phyloP scores from a whole-genome alignment of 2,888 invertebrate genomes.

The Apamea monoglypha region DNA sequence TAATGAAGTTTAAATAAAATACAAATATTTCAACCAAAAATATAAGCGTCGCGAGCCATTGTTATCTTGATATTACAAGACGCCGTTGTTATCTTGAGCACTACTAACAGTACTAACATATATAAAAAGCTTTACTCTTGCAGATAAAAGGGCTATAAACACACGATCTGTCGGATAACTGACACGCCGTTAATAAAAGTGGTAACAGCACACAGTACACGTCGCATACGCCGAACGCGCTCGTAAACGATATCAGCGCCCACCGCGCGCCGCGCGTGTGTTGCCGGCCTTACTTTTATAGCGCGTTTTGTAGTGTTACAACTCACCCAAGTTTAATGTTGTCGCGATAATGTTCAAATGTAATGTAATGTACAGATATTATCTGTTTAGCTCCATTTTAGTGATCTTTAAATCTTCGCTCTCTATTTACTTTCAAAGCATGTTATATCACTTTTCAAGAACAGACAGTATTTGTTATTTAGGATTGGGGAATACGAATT shows the following conservation, averaged over 20 bases:
- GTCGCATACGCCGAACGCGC: conserved; percentile 32
- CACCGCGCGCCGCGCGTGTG: conserved; percentile 41
- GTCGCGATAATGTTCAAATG: conserved; percentile 55
- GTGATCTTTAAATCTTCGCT: conserved; percentile 1
- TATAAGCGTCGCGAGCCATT: conserved; percentile 28
- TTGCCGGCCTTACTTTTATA: conserved; percentile 62
- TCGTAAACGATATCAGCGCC: conserved; percentile 65
- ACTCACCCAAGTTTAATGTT: conserved; percentile 58
- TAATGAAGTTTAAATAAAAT: not conserved
- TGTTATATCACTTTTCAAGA: not conserved
- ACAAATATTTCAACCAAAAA: not conserved
- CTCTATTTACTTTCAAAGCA: not conserved
- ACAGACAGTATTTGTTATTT: not conserved
- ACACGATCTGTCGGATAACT: conserved; percentile 63
- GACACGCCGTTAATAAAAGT: conserved; percentile 62
- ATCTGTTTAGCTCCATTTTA: conserved; percentile 22
- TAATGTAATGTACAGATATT: conserved; percentile 39
- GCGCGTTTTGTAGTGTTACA: conserved; percentile 57
- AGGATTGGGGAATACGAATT: not conserved
- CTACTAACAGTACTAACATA: conserved; percentile 43
- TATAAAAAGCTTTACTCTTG: conserved; percentile 65
- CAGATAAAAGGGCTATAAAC: conserved; percentile 66
- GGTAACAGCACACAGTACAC: conserved; percentile 36
- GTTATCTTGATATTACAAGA: conserved; percentile 48
- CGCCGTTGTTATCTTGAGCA: conserved; percentile 58